phyloP scores from a whole-genome alignment of 2,113 vertebrate genomes.

The Epinephelus fuscoguttatus region DNA sequence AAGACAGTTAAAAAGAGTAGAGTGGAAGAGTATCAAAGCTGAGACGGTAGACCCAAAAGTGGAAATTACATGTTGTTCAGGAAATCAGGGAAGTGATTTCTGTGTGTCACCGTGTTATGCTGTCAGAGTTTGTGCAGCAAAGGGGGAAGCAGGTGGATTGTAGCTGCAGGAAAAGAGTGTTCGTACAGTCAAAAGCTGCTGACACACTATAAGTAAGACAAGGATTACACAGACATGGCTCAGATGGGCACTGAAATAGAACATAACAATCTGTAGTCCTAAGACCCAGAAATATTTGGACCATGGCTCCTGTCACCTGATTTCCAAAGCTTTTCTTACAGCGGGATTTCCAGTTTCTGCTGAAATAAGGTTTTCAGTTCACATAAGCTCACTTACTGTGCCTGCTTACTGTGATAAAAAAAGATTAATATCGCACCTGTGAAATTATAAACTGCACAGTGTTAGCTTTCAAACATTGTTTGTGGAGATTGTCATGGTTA shows the following conservation, averaged over 20 bases:
- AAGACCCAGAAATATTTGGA: constrained; percentile 17
- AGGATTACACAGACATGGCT: constrained; percentile 57
- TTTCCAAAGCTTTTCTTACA: not conserved
- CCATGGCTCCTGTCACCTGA: not conserved
- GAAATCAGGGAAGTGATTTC: not conserved
- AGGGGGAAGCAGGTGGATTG: constrained; percentile 19
- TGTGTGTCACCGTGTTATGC: constrained; percentile 15
- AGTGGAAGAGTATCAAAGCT: not conserved
- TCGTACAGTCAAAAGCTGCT: constrained; percentile 37
- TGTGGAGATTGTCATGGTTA: constrained; percentile 9
- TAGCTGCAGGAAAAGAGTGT: constrained; percentile 42
- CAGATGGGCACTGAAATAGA: constrained; percentile 42
- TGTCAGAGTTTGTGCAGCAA: not conserved
- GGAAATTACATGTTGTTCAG: constrained; percentile 10
- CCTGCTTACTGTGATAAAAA: not conserved
- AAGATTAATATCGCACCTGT: constrained; percentile 7
- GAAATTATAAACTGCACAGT: not conserved
- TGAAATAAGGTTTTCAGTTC: constrained; percentile 2
- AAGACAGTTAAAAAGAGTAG: not conserved
- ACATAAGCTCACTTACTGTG: not conserved
- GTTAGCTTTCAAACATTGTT: constrained; percentile 11
- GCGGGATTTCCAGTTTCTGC: not conserved
- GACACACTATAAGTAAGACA: constrained; percentile 39
- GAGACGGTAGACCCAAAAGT: not conserved
- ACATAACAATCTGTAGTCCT: constrained; percentile 26